Percentiles rank a stretch among this genome's conserved stretches.
phyloP scores from a whole-genome alignment of 1,140 invertebrate genomes.

The Calliphora vicina region DNA sequence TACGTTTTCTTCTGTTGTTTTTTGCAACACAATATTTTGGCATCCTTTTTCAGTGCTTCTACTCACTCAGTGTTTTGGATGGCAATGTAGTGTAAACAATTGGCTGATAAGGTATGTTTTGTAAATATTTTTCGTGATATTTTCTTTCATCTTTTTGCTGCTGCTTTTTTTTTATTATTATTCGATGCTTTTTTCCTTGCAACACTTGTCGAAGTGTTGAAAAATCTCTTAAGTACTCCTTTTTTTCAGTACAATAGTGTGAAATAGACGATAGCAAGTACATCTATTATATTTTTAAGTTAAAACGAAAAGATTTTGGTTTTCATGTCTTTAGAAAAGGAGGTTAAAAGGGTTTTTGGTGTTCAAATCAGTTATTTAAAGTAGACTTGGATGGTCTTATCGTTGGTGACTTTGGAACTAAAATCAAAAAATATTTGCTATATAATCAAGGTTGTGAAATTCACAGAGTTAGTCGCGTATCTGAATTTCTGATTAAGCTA shows the following conservation, averaged over 20 bases:
- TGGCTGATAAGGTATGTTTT: slow-evolving; percentile 5
- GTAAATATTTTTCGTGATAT: not conserved
- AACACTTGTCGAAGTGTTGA: not conserved
- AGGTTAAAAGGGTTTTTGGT: not conserved
- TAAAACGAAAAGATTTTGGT: not conserved
- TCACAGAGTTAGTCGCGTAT: no score
- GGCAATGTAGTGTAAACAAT: slow-evolving; percentile 12
- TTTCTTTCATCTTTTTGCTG: not conserved
- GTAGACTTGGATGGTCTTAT: not conserved
- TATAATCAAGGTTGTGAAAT: no score
- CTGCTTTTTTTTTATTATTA: not conserved
- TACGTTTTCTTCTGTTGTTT: not conserved
- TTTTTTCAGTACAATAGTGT: not conserved
- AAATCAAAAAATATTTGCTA: no score
- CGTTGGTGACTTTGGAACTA: not conserved
- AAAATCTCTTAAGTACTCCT: not conserved
- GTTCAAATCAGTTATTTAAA: not conserved
- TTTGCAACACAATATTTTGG: not conserved
- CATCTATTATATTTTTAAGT: not conserved
- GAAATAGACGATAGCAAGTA: not conserved
- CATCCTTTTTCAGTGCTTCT: not conserved
- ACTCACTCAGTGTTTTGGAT: not conserved
- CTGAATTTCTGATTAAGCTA: no score
- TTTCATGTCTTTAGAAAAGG: not conserved
- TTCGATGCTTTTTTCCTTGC: not conserved